Conservation (phyloP, 2,888 invertebrate genomes). For the Brenthis ino region DNA sequence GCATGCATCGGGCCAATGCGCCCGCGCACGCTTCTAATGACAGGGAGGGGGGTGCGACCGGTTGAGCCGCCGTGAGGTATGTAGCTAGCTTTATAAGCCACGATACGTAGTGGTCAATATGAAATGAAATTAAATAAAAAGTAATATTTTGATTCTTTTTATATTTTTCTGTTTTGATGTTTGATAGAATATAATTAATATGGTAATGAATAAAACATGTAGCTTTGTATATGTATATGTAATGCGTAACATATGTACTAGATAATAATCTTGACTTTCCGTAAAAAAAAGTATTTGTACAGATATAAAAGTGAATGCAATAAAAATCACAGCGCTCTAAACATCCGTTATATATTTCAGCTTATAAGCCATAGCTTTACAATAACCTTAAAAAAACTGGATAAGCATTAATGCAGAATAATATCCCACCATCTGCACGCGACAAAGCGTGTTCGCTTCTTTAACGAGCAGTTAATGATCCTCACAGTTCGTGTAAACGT, state of each 20-base stretch:
- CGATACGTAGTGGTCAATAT: neutral
- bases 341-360: no score
- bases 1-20: conserved; percentile 75
- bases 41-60: conserved; percentile 65
- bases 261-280: no score
- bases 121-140: neutral
- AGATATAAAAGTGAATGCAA: neutral
- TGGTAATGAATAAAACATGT: no score
- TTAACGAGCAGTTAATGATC: conserved; percentile 39
- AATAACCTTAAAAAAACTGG: conserved; percentile 28
- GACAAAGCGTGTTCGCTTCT: conserved; percentile 26
- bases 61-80: conserved; percentile 57
- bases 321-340: no score
- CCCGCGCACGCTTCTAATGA: conserved; percentile 78
- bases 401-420: conserved; percentile 17
- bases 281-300: no score
- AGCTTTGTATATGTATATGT: no score
- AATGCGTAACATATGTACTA: no score
- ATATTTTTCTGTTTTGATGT: neutral
- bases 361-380: no score
- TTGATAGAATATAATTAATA: no score
- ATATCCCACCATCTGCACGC: conserved; percentile 27
- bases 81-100: conserved; percentile 44
- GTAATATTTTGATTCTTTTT: neutral
- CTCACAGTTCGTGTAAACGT: conserved; percentile 37